phyloP scores from a whole-genome alignment of 92 coral and sea anemone genomes.

The Porites cylindrica region DNA sequence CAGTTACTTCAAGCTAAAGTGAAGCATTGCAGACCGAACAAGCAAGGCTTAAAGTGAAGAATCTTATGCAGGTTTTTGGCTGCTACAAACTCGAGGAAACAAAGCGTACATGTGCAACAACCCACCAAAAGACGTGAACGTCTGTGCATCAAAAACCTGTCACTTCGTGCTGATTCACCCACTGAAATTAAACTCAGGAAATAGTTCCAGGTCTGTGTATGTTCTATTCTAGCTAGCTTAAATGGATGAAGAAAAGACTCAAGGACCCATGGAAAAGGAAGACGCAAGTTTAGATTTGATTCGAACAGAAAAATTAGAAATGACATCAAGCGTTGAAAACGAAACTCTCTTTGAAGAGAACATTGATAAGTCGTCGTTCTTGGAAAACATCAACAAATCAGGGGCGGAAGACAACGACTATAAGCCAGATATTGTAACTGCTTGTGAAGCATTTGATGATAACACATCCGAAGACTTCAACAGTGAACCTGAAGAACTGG shows the following conservation, averaged over 20 bases:
- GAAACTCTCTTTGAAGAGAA: neutral
- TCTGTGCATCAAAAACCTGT: neutral
- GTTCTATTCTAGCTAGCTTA: neutral
- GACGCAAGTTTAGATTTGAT: neutral
- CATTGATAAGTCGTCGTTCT: neutral
- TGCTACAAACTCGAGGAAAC: neutral
- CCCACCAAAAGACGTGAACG: neutral
- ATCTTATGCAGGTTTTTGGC: neutral
- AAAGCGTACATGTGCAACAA: neutral
- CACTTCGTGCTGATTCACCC: neutral
- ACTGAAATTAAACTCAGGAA: neutral
- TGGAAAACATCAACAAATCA: neutral
- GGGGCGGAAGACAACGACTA: neutral
- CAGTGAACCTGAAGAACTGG: slow-evolving; percentile 22
- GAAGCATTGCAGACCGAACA: neutral
- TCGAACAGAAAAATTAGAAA: neutral
- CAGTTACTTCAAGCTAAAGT: neutral
- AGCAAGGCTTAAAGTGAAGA: neutral
- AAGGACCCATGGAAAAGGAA: neutral
- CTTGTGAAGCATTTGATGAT: neutral
- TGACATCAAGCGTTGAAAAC: neutral
- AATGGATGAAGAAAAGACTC: slow-evolving; percentile 3
- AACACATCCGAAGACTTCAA: neutral
- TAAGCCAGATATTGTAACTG: neutral
- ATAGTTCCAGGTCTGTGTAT: neutral